These are phyloP conservation scores for Crypturellus undulatus DNA, from an alignment of 2,113 vertebrate genomes.

Conservation along the genomic window DNA sequence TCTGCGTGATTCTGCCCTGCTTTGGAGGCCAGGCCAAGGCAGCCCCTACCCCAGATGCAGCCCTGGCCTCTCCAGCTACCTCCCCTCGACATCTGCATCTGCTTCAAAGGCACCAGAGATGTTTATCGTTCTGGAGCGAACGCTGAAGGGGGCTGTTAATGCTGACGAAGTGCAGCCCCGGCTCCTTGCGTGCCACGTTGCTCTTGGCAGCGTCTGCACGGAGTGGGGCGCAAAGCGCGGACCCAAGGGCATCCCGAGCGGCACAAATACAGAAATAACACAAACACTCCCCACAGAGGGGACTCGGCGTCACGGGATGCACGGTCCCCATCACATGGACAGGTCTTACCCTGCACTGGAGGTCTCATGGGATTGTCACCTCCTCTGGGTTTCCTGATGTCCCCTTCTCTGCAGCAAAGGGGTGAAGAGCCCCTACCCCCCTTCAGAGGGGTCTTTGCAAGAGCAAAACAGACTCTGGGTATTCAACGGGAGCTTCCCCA, in stretches of 20 bases:
- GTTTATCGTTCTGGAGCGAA: background rate
- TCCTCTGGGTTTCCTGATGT: background rate
- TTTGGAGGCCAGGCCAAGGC: background rate
- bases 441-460: background rate
- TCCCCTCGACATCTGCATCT: background rate
- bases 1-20: background rate
- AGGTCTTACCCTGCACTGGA: background rate
- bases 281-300: background rate
- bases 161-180: background rate
- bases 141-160: background rate
- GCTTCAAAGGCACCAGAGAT: background rate
- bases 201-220: rapidly evolving
- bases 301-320: background rate
- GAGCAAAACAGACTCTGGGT: background rate
- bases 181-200: rapidly evolving
- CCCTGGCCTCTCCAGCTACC: background rate
- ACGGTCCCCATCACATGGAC: background rate
- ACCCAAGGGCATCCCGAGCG: background rate
- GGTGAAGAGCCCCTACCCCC: background rate
- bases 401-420: background rate
- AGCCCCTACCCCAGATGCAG: background rate
- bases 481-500: background rate
- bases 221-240: rapidly evolving
- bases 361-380: background rate
- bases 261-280: background rate